Evolutionary conservation across 2,797 vertebrate genomes (phyloP).

Genomic region (Coregonus suidteri): DNA sequence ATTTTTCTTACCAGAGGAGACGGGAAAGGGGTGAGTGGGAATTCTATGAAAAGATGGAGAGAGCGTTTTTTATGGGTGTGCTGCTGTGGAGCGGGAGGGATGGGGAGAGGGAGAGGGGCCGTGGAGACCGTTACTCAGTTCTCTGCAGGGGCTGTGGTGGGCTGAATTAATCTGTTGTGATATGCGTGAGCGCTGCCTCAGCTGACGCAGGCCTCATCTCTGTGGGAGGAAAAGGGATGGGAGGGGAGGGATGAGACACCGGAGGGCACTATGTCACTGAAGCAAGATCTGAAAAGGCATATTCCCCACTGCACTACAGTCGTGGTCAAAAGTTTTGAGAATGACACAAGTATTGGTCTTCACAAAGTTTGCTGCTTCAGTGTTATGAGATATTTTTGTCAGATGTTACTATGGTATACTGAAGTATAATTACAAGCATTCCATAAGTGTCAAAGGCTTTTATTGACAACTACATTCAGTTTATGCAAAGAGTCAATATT

Average conservation of each 20-base stretch:
- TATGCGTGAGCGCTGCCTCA: conserved; percentile 49
- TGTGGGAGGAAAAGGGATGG: conserved; percentile 33
- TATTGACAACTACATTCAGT: too few species aligned
- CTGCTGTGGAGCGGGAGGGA: neutral
- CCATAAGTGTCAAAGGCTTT: too few species aligned
- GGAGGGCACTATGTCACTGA: conserved; percentile 42
- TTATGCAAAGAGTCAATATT: too few species aligned
- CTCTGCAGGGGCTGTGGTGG: conserved; percentile 57
- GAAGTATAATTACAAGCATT: too few species aligned
- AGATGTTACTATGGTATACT: too few species aligned
- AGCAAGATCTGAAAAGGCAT: conserved; percentile 42
- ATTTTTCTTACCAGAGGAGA: conserved; percentile 19
- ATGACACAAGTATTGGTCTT: too few species aligned
- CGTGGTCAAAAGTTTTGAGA: too few species aligned
- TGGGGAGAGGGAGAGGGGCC: conserved; percentile 23
- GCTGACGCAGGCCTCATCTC: conserved; percentile 32
- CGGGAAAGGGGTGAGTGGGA: conserved; percentile 5
- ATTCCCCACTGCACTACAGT: too few species aligned
- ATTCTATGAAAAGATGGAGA: conserved; percentile 8
- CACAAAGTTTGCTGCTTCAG: too few species aligned
- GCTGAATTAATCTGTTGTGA: conserved; percentile 69
- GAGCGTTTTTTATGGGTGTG: neutral
- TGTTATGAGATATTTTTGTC: too few species aligned
- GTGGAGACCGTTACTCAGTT: conserved; percentile 53
- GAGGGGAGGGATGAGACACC: conserved; percentile 20